A percentile compares a stretch with the other conserved stretches of the same genome.
Conservation (phyloP, 2,797 vertebrate species). For the Euphonia xanthogaster region DNA sequence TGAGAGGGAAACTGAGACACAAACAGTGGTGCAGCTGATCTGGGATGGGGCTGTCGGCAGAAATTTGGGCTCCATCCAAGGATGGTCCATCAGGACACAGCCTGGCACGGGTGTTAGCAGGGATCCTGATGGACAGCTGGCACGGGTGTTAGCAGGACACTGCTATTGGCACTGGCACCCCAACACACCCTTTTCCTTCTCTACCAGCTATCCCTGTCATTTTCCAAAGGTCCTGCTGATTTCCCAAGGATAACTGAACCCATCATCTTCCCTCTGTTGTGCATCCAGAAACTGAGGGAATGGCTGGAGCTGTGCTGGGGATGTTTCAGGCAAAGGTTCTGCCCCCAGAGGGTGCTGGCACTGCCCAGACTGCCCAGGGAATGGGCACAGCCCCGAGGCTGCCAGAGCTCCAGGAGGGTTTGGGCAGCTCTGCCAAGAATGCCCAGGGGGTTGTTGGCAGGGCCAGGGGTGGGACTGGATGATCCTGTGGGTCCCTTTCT, state of each 20-base stretch:
- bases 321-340: accelerated
- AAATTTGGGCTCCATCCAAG: accelerated
- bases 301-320: accelerated
- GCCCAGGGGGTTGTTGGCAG: background rate
- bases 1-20: background rate
- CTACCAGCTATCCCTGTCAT: accelerated
- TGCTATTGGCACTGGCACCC: background rate
- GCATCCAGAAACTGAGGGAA: background rate
- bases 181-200: background rate
- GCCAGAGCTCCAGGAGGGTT: background rate
- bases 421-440: accelerated
- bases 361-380: background rate
- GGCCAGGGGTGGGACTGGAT: accelerated
- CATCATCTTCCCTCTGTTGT: accelerated
- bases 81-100: background rate
- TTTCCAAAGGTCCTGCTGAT: background rate
- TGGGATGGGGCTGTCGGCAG: accelerated
- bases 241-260: background rate
- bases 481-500: background rate
- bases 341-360: background rate
- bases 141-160: accelerated
- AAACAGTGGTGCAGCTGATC: accelerated
- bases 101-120: accelerated
- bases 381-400: background rate
- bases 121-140: background rate